phyloP scores from a whole-genome alignment of 2,888 invertebrate species.

The Ethmia dodecea region DNA sequence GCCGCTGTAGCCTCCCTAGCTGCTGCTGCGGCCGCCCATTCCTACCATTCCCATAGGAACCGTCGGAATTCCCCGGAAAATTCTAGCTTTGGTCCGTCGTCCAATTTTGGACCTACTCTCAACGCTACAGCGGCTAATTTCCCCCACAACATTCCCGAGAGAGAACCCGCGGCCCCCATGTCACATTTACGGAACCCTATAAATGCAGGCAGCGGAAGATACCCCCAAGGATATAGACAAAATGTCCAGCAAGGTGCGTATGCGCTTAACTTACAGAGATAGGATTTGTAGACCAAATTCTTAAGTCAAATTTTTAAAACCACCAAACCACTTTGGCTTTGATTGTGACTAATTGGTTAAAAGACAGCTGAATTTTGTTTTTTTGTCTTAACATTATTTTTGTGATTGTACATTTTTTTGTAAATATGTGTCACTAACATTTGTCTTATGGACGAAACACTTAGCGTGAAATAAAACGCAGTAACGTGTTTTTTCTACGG shows the following conservation, averaged over 20 bases:
- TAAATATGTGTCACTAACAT: slow-evolving; percentile 50
- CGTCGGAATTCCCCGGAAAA: slow-evolving; percentile 68
- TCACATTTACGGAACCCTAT: slow-evolving; percentile 64
- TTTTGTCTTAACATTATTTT: slow-evolving; percentile 25
- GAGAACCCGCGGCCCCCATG: slow-evolving; percentile 67
- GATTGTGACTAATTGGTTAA: slow-evolving; percentile 60
- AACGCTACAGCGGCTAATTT: slow-evolving; percentile 64
- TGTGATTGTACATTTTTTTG: slow-evolving; percentile 36
- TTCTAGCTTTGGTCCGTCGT: slow-evolving; percentile 51
- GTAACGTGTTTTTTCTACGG: slow-evolving; percentile 33
- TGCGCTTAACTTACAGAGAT: slow-evolving; percentile 48
- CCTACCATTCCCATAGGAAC: slow-evolving; percentile 67
- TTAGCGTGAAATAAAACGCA: slow-evolving; percentile 25
- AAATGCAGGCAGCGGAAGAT: slow-evolving; percentile 65
- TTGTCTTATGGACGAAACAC: slow-evolving; percentile 10
- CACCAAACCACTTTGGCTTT: slow-evolving; percentile 69
- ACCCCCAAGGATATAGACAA: slow-evolving; percentile 65
- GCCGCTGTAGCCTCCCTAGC: slow-evolving; percentile 70
- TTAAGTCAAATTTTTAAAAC: slow-evolving; percentile 25
- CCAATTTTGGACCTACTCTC: slow-evolving; percentile 65
- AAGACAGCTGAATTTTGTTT: slow-evolving; percentile 65
- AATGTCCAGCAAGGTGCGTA: slow-evolving; percentile 74
- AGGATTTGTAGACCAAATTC: slow-evolving; percentile 44
- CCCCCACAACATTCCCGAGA: slow-evolving; percentile 56
- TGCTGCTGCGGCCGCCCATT: slow-evolving; percentile 69